Evolutionary conservation across 2,797 vertebrate genomes (phyloP).

Genomic region (Pteronotus mesoamericanus): DNA sequence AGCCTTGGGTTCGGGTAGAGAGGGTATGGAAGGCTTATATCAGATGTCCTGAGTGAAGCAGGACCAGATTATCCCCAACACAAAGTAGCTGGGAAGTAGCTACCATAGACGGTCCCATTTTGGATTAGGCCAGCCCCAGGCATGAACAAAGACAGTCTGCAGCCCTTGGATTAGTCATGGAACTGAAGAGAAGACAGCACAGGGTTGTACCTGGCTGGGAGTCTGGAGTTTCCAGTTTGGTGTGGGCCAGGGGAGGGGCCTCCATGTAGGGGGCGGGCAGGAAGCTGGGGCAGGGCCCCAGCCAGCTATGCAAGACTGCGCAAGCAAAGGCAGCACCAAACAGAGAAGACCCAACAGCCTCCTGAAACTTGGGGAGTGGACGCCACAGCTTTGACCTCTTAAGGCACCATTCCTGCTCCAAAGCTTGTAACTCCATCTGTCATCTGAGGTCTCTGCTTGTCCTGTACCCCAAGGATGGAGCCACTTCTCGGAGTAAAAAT

Average conservation of each 20-base stretch:
- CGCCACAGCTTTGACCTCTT: not conserved
- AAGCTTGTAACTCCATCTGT: not conserved
- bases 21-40: not conserved
- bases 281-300: slow-evolving; percentile 39
- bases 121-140: not conserved
- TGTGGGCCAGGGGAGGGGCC: slow-evolving; percentile 64
- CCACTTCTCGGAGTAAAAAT: slow-evolving; percentile 71
- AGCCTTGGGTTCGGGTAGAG: not conserved
- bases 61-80: not conserved
- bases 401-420: not conserved
- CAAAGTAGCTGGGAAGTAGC: not conserved
- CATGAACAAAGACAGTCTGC: not conserved
- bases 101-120: not conserved
- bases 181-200: slow-evolving; percentile 26
- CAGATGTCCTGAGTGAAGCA: not conserved
- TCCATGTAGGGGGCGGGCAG: slow-evolving; percentile 8
- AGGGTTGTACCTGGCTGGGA: slow-evolving; percentile 48
- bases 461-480: slow-evolving; percentile 70
- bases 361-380: not conserved
- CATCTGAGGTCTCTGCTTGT: not conserved
- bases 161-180: slow-evolving; percentile 57
- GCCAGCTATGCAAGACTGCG: not conserved
- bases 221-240: slow-evolving; percentile 75
- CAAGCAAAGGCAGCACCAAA: not conserved
- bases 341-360: not conserved